Evolutionary conservation across 2,113 vertebrate genomes (phyloP), one percentile per base, ranked within the genome.

Genomic region (Ramphastos sulfuratus): DNA sequence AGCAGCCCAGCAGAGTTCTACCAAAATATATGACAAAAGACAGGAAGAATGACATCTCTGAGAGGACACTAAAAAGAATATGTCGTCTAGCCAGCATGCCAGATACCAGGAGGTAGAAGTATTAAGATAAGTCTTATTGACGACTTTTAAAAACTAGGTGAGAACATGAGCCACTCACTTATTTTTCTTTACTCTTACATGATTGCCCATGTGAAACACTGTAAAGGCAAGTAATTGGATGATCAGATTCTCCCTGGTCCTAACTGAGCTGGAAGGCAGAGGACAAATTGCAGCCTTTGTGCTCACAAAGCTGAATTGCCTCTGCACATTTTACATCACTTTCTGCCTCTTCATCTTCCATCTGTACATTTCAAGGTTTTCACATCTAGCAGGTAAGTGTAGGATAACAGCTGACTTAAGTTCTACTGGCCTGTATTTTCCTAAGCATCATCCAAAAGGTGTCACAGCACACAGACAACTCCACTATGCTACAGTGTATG

Each of bases 11-110:
- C 25, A 89, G 48, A 91, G 27, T 80, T 58, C 44, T 85, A 42
- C 71, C 39, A 80, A 95, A 82, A 85, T 64, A 20, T 18, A 35
- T 55, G 20, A 78, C 80, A 96, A 95, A 90, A 87, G 17, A 82
- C 37, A 69, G 78, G 61, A 90, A 75, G 61, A 94, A 82, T 55
- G 1, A 76, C 55, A 39, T 70, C 10, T 58, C 83, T 67, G 46
- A 85, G 64, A 89, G 19, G 30, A 85, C 55, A 60, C 84, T 33
- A 86, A 75, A 82, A 94, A 37, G 19, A 60, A 44, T 33, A 35
- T 20, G 21, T 72, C 56, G 61, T 46, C 70, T 33, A n/a, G 15
- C 48, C 13, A 1, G 15, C 25, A 50, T 15, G 24, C 10, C 63
- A 65, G 66, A 81, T 95, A 96, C 7, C 2, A 67, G 33, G 72